Base-by-base conservation (phyloP, 2,888 invertebrate genomes). In the Antheraea yamamai region DNA sequence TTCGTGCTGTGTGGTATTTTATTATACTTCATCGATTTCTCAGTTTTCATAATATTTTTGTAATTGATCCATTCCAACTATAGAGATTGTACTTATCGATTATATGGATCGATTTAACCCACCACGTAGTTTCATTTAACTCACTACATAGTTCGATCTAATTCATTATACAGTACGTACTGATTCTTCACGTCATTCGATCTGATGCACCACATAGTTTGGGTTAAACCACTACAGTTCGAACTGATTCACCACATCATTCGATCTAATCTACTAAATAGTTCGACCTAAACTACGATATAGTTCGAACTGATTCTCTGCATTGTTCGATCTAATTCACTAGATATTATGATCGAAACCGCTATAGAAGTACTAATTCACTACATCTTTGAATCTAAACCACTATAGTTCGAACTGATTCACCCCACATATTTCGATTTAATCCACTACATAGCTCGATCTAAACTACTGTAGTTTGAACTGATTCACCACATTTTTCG, bases 371-470 rank as follows among this genome's bases (percentile, higher is more conserved):
- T 58, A 20, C 20, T 23, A 23, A 64, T 26, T 8, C 64, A 64
- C 26, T 14, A 64, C 82, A 83, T 83, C 82, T 82, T 81, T 85
- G 87, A 88, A 88, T 89, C 89, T 88, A 89, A 89, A 88, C 88
- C 74, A 78, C 78, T 8, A n/a, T n/a, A 20, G 58, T 58, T 58
- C 20, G 58, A 58, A 20, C n/a, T n/a, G 6, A n/a, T 58, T n/a
- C 58, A 10, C n/a, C 58, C n/a, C 8, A 58, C 2, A 58, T n/a
- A n/a, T n/a, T 58, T 58, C n/a, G 58, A n/a, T n/a, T n/a, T 58
- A 58, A 58, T 58, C 7, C 6, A 8, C 58, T 20, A 58, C 7
- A n/a, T 55, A 18, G 55, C n/a, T 55, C 7, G 55, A 55, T 55
- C 55, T 55, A 55, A 55, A 7, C 20, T 16, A 55, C 18, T 20